phyloP scores from a whole-genome alignment of 2,888 invertebrate species.

The Subacronicta megacephala region DNA sequence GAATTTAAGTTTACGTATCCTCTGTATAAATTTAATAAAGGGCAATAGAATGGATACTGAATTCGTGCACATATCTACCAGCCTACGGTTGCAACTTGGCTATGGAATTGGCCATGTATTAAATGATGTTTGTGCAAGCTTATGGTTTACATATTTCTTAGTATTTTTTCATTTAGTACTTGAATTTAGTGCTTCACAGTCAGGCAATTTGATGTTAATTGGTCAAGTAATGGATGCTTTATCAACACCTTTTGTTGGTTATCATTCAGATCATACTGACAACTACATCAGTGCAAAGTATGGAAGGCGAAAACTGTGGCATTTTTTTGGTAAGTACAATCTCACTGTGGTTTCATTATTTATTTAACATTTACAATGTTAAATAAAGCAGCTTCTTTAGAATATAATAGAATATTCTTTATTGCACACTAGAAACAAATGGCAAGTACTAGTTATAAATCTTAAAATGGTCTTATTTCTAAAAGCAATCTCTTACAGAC shows the following conservation, averaged over 20 bases:
- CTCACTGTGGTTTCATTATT: too few species aligned
- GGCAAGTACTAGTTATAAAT: too few species aligned
- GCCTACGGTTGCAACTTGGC: slow-evolving; percentile 85
- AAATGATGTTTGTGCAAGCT: slow-evolving; percentile 97
- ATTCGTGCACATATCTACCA: slow-evolving; percentile 82
- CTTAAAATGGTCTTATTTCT: too few species aligned
- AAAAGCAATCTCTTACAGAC: too few species aligned
- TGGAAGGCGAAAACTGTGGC: slow-evolving; percentile 96
- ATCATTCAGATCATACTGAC: slow-evolving; percentile 93
- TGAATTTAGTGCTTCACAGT: slow-evolving; percentile 88
- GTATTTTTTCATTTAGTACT: slow-evolving; percentile 93
- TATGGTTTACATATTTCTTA: slow-evolving; percentile 98
- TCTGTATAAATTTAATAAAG: neutral
- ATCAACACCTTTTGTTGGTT: slow-evolving; percentile 96
- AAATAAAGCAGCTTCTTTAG: too few species aligned
- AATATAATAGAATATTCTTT: too few species aligned
- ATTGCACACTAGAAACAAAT: too few species aligned
- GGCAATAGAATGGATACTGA: slow-evolving; percentile 80
- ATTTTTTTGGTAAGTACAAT: slow-evolving; percentile 93
- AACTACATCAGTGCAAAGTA: slow-evolving; percentile 92
- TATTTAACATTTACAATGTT: too few species aligned
- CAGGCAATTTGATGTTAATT: slow-evolving; percentile 92
- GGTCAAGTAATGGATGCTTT: slow-evolving; percentile 96
- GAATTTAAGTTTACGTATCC: neutral
- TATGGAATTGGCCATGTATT: slow-evolving; percentile 96